Percentiles rank a stretch among this genome's conserved stretches.
Conservation (phyloP, 1,140 invertebrate genomes). For the Lasioglossum baleicum region DNA sequence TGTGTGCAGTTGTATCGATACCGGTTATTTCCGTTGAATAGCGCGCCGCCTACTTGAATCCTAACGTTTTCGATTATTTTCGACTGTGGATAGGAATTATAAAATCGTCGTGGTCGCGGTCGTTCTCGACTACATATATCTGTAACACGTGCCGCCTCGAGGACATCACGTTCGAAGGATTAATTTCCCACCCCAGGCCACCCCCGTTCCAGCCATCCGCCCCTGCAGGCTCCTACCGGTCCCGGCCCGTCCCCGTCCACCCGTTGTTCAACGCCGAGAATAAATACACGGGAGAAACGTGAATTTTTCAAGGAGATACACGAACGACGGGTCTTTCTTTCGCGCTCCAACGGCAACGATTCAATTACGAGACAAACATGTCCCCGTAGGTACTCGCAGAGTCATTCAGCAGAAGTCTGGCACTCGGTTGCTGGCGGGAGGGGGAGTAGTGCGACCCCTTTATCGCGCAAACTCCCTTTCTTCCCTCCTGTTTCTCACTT, state of each 20-base stretch:
- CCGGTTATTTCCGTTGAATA: neutral
- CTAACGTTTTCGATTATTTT: neutral
- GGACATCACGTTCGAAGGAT: slow-evolving; percentile 32
- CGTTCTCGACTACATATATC: slow-evolving; percentile 3
- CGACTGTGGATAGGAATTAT: neutral
- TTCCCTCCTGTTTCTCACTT: neutral
- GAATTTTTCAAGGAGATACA: slow-evolving; percentile 24
- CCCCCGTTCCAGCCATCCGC: no score
- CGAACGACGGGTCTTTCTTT: neutral
- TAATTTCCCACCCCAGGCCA: slow-evolving; percentile 9
- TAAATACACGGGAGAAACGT: slow-evolving; percentile 11
- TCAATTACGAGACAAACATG: slow-evolving; percentile 42
- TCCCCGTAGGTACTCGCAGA: slow-evolving; percentile 5
- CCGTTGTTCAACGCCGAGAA: neutral
- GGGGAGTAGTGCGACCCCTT: neutral
- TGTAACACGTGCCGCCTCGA: slow-evolving; percentile 28
- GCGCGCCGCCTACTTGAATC: neutral
- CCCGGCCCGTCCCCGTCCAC: neutral
- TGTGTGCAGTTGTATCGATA: neutral
- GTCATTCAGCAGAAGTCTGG: slow-evolving; percentile 3
- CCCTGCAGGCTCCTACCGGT: no score
- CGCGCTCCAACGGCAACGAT: slow-evolving; percentile 26
- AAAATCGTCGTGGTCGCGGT: neutral
- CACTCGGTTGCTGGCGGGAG: neutral
- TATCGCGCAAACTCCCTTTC: neutral